phyloP scores from a whole-genome alignment of 30 jellyfish, hydroid and myxozoan species.

The Chrysaora quinquecirrha region DNA sequence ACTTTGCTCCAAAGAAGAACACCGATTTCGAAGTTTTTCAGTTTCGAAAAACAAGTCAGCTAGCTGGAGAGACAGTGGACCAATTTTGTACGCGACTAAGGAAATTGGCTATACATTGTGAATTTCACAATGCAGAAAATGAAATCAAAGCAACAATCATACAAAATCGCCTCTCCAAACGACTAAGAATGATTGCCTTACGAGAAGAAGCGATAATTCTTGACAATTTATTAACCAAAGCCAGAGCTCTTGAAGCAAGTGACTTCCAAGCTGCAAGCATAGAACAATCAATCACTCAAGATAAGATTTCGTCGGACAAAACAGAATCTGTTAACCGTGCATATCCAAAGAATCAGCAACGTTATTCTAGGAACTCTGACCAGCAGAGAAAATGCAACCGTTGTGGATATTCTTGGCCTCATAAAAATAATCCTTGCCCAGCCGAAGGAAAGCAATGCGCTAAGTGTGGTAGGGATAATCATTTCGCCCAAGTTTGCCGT shows the following conservation, averaged over 20 bases:
- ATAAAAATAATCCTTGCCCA: conserved; percentile 8
- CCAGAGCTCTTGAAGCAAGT: conserved; percentile 10
- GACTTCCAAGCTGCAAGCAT: not conserved
- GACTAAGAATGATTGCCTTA: not conserved
- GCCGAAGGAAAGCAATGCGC: conserved; percentile 28
- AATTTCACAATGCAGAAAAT: conserved; percentile 1
- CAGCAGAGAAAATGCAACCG: not conserved
- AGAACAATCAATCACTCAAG: not conserved
- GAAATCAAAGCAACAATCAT: conserved; percentile 29
- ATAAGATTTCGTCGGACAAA: not conserved
- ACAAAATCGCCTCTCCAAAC: not conserved
- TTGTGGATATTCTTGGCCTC: conserved; percentile 39
- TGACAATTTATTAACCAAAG: not conserved
- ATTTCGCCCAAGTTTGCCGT: conserved; percentile 38
- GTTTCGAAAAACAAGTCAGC: conserved; percentile 26
- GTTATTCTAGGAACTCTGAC: not conserved
- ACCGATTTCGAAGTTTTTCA: conserved; percentile 24
- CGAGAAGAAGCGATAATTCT: not conserved
- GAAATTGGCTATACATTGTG: conserved; percentile 20
- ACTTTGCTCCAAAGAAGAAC: conserved; percentile 17
- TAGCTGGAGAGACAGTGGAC: conserved; percentile 26
- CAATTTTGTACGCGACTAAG: conserved; percentile 22
- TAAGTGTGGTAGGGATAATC: conserved; percentile 19
- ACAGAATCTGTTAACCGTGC: not conserved
- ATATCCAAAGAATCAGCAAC: not conserved